Evolutionary conservation across 2,113 vertebrate species (phyloP).

Genomic region (Callionymus lyra): DNA sequence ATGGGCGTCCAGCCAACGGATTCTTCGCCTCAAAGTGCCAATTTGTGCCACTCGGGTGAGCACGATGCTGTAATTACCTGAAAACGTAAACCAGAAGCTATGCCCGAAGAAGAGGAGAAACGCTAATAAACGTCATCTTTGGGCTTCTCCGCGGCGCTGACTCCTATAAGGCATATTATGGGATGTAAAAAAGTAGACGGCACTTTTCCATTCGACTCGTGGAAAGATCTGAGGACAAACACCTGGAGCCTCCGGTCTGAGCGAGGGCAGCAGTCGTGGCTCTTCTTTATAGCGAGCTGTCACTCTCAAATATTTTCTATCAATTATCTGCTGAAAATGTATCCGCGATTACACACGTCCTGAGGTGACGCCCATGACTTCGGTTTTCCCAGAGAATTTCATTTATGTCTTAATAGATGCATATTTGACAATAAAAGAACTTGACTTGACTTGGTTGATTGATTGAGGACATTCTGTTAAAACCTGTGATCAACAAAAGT

Average conservation of each 20-base stretch:
- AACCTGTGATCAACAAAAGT: too few species aligned
- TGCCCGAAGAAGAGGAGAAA: slow-evolving; percentile 64
- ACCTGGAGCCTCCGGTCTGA: slow-evolving; percentile 61
- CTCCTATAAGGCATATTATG: slow-evolving; percentile 56
- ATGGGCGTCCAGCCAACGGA: slow-evolving; percentile 62
- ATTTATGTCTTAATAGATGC: too few species aligned
- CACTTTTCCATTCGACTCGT: slow-evolving; percentile 66
- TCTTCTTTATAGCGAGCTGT: slow-evolving; percentile 24
- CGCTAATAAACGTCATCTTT: slow-evolving; percentile 64
- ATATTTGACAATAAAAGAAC: too few species aligned
- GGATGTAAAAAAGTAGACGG: slow-evolving; percentile 52
- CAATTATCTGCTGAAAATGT: slow-evolving; percentile 23
- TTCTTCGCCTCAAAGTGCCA: slow-evolving; percentile 61
- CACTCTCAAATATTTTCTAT: slow-evolving; percentile 35
- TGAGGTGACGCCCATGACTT: neutral
- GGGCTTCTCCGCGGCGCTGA: slow-evolving; percentile 40
- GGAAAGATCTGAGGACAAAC: slow-evolving; percentile 63
- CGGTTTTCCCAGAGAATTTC: too few species aligned
- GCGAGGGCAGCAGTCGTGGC: slow-evolving; percentile 38
- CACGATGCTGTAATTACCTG: slow-evolving; percentile 69
- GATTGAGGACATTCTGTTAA: too few species aligned
- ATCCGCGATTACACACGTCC: slow-evolving; percentile 19
- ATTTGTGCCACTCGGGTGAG: slow-evolving; percentile 66
- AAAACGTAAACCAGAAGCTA: slow-evolving; percentile 70
- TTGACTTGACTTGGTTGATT: too few species aligned